These are phyloP conservation scores for Cottus gobio DNA, from an alignment of 2,113 vertebrate genomes.

Conservation along the genomic window DNA sequence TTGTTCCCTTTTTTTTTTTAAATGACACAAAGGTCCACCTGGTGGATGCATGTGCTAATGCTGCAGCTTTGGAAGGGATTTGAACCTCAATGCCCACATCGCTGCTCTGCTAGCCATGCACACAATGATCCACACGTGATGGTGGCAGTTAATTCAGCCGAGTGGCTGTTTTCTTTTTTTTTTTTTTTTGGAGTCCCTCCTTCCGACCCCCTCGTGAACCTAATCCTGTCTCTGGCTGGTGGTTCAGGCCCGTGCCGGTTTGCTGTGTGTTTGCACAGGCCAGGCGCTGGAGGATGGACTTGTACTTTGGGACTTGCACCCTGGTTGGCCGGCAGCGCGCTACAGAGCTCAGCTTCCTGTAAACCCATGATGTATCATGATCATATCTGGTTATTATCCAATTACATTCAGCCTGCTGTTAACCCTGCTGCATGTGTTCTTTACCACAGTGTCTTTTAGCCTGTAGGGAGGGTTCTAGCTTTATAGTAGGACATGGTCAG, in stretches of 20 bases:
- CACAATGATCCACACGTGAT: not conserved
- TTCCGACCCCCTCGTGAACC: not conserved
- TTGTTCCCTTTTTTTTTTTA: too few relatives aligned
- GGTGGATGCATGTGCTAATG: too few relatives aligned
- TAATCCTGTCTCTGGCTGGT: not conserved
- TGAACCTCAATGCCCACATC: not conserved
- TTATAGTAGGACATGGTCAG: not conserved
- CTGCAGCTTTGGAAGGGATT: not conserved
- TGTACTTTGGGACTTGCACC: not conserved
- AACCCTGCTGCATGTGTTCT: not conserved
- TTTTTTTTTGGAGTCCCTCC: too few relatives aligned
- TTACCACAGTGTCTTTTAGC: not conserved
- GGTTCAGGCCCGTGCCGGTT: not conserved
- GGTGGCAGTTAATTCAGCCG: not conserved
- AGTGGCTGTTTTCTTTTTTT: not conserved
- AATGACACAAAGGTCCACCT: too few relatives aligned
- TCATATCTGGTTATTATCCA: not conserved
- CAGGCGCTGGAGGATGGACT: too few relatives aligned
- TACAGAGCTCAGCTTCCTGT: not conserved
- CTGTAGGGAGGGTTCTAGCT: not conserved
- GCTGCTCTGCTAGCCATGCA: not conserved
- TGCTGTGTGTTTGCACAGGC: conserved; percentile 23
- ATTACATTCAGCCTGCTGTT: not conserved
- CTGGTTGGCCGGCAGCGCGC: not conserved
- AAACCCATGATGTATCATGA: not conserved